A percentile compares a stretch with the other conserved stretches of the same genome.
Evolutionary conservation across 2,113 vertebrate species (phyloP).

Genomic region (Sitta europaea): DNA sequence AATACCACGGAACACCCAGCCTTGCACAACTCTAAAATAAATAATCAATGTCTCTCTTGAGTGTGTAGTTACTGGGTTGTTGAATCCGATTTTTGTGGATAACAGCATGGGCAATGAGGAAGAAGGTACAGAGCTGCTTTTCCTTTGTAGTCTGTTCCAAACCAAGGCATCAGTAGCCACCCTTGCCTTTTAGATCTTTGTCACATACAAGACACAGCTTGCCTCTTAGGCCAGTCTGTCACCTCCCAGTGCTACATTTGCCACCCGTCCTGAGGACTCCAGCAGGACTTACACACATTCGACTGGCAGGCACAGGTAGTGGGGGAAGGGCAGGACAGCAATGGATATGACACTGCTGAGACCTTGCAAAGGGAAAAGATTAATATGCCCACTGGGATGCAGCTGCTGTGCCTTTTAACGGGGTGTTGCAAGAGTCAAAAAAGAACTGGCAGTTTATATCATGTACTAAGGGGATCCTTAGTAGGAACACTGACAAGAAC

Average conservation of each 20-base stretch:
- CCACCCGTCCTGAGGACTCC: not conserved
- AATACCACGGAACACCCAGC: not conserved
- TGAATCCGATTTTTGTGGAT: not conserved
- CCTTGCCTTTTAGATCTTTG: not conserved
- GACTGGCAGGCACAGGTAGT: not conserved
- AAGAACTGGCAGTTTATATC: not conserved
- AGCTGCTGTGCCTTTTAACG: not conserved
- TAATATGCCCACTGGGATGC: not conserved
- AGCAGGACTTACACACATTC: accelerated
- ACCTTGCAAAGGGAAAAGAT: not conserved
- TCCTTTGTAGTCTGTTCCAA: not conserved
- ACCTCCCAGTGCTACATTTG: not conserved
- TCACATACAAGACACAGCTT: not conserved
- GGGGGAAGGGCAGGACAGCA: not conserved
- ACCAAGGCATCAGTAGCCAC: not conserved
- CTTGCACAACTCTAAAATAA: not conserved
- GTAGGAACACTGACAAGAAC: not conserved
- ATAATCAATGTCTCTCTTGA: not conserved
- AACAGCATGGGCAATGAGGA: not conserved
- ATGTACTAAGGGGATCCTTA: not conserved
- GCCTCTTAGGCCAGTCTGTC: not conserved
- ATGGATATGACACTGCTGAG: not conserved
- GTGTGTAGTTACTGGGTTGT: not conserved
- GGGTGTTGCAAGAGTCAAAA: not conserved
- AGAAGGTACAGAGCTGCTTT: not conserved